A percentile compares a stretch with the other conserved stretches of the same genome.
Conservation (phyloP, 2,888 invertebrate genomes). For the Drosophila parthenogenetica region DNA sequence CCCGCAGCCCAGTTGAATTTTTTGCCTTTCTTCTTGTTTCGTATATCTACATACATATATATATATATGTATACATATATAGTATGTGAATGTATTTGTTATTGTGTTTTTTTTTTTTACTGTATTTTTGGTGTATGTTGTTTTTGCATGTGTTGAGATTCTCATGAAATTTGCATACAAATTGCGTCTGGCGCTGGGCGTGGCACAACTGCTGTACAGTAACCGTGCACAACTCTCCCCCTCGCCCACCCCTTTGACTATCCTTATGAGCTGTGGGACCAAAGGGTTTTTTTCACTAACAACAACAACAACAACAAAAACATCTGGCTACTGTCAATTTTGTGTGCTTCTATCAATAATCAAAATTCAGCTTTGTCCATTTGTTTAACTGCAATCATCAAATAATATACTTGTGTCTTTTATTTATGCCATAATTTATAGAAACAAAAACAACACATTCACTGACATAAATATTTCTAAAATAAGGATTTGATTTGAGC, state of each 20-base stretch:
- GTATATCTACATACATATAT: background rate
- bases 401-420: constrained; percentile 16
- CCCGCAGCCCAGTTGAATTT: background rate
- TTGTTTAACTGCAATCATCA: constrained; percentile 31
- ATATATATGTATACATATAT: background rate
- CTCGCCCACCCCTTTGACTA: background rate
- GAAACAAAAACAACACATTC: background rate
- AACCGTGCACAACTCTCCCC: constrained; percentile 21
- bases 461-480: no score
- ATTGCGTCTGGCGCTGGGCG: constrained; percentile 80
- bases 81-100: constrained; percentile 23
- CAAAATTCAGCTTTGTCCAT: constrained; percentile 30
- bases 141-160: constrained; percentile 81
- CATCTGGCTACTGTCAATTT: constrained; percentile 68
- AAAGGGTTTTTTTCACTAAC: constrained; percentile 55
- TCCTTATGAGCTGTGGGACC: constrained; percentile 29
- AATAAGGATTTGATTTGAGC: no score
- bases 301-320: constrained; percentile 20
- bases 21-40: constrained; percentile 6
- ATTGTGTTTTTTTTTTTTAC: constrained; percentile 34
- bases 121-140: constrained; percentile 33
- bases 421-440: background rate
- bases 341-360: constrained; percentile 65
- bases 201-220: constrained; percentile 45
- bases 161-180: constrained; percentile 84